Evolutionary conservation across 2,888 invertebrate species (phyloP), one percentile per base, ranked within the genome.

Genomic region (Venusia cambrica): DNA sequence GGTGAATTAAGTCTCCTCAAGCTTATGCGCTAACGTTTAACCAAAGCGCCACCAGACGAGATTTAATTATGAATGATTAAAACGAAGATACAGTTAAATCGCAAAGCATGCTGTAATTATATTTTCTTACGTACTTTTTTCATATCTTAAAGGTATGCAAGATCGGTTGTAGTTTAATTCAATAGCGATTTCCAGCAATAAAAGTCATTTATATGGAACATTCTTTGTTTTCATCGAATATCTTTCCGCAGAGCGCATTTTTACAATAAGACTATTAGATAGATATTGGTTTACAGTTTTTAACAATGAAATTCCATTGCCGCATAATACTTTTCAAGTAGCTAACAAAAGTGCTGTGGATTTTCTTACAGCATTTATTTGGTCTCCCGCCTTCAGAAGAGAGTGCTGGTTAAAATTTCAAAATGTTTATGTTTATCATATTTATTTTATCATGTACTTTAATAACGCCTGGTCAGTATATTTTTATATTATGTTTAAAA

Each of bases 201-300:
- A 67, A 64, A 71, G 58, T 55, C 62, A 58, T 63, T 71, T 68
- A 64, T 57, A 63, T 64, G 61, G 63, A 73, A 74, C 69, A 54
- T 47, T 66, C 54, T 77, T 83, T 81, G 80, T 79, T 77, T 71
- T 53, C 55, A 57, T 48, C 43, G 52, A 69, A 74, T 74, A 69
- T 68, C 69, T 73, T 76, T 79, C 76, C 72, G 60, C 59, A 54
- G 59, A 67, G 45, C 59, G 70, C 64, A 65, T 59, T 59, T 68
- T 58, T 48, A 73, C 75, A 81, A 80, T 78, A 57, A 67, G 43
- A n/a, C n/a, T n/a, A n/a, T n/a, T n/a, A n/a, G n/a, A n/a, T 42
- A 59, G 66, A 73, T 73, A 78, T 67, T 67, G 62, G 51, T 71
- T 73, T 72, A 73, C 62, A 62, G 55, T 64, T 59, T 54, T 17